Evolutionary conservation across 2,888 invertebrate species (phyloP).

Genomic region (Lamellibrachia satsuma): DNA sequence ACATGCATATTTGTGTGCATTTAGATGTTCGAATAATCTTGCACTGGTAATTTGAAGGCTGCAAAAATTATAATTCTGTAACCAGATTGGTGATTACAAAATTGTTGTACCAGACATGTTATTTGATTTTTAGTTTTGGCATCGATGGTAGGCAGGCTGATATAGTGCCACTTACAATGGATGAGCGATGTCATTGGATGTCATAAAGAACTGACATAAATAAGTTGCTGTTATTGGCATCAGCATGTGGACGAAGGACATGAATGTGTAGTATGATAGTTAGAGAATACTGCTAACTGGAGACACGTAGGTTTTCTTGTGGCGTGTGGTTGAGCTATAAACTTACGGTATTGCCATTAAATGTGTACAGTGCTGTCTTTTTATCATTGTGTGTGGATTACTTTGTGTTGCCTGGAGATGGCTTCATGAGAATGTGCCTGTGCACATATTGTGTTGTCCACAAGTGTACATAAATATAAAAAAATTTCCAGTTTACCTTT

Average conservation of each 20-base stretch:
- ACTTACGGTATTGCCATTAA: background rate
- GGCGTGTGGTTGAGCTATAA: background rate
- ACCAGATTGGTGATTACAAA: background rate
- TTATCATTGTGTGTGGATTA: background rate
- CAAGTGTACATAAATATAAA: slow-evolving; percentile 7
- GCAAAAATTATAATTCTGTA: background rate
- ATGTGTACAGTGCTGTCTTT: slow-evolving; percentile 8
- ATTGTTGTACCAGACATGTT: background rate
- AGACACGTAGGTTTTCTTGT: background rate
- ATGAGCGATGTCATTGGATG: background rate
- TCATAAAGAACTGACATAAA: no score
- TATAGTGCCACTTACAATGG: background rate
- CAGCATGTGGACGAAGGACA: background rate
- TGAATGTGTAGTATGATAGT: background rate
- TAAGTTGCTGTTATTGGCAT: background rate
- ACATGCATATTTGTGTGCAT: background rate
- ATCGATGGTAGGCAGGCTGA: background rate
- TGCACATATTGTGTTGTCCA: background rate
- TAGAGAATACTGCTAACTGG: background rate
- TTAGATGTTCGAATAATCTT: background rate
- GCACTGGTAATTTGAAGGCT: background rate
- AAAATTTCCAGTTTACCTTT: background rate
- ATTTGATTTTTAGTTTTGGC: background rate
- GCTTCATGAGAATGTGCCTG: background rate
- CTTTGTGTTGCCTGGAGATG: background rate